Base-by-base conservation (phyloP, 2,888 invertebrate species). In the Syrphus vitripennis region DNA sequence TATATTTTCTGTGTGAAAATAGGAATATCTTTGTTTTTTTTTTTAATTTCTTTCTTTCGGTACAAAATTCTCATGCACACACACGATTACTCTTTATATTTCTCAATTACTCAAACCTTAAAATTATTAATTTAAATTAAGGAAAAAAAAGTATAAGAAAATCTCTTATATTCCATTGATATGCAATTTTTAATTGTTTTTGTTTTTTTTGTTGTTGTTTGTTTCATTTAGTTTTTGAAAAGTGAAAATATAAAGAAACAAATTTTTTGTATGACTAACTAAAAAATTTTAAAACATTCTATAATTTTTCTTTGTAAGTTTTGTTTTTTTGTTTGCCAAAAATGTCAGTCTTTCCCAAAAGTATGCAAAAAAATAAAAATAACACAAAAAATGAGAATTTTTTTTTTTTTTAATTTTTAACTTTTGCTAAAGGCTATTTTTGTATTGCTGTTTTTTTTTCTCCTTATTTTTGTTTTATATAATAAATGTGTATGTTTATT, bases 301-400 rank as follows among this genome's bases (percentile, higher is more conserved):
- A 42, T 37, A 14, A 12, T 14, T 48, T 55, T 31, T 57, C 2
- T 59, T 83, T 45, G 24, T 72, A n/a, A n/a, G n/a, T n/a, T n/a
- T n/a, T 14, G 1, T 45, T 72, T 34, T 26, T 69, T 45, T 83
- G 40, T 59, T 69, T 78, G 82, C 84, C 81, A 81, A 84, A 26
- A 84, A 84, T 76, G 24, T 84, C 86, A 86, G 86, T 86, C 86
- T 86, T 86, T 82, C 86, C 81, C 57, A 77, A 78, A 86, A 86
- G 70, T 82, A 74, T 55, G 10, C 16, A 40, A 53, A 16, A 19
- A 69, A 72, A 61, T 4, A 59, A 71, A 70, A 42, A 57, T 24
- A 31, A 21, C 19, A 21, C 9, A 12, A 26, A 14, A 26, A 50
- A 77, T 76, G 19, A 69, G 16, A 21, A 40, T 67, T 37, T 29